phyloP scores from a whole-genome alignment of 2,888 invertebrate genomes.

The Pachycephus smyrnensis region DNA sequence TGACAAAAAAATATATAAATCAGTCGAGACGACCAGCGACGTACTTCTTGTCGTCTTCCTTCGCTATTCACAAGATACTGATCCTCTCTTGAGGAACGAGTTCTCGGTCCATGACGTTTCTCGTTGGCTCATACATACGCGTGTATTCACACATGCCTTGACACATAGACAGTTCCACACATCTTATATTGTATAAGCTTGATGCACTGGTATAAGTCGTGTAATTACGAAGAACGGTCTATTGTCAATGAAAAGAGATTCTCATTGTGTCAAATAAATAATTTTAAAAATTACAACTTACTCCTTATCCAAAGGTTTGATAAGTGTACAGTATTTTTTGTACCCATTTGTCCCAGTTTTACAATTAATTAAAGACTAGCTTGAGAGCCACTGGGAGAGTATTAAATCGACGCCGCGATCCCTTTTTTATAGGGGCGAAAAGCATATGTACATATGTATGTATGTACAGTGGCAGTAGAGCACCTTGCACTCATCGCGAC shows the following conservation, averaged over 20 bases:
- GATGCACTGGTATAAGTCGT: background rate
- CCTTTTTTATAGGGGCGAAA: background rate
- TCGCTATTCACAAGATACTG: background rate
- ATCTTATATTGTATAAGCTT: background rate
- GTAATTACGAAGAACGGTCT: background rate
- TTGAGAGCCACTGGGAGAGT: background rate
- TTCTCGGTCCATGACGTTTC: background rate
- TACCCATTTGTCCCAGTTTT: background rate
- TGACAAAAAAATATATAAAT: background rate
- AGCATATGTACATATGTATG: background rate
- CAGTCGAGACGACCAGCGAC: background rate
- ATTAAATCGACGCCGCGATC: background rate
- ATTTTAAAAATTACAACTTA: background rate
- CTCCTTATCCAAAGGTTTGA: background rate
- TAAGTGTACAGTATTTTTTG: background rate
- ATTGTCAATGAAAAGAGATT: background rate
- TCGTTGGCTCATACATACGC: background rate
- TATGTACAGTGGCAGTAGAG: conserved; percentile 39
- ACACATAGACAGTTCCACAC: background rate
- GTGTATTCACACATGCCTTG: background rate
- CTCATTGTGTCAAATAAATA: background rate
- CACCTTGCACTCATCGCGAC: conserved; percentile 48
- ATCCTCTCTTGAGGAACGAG: background rate
- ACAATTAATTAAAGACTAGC: background rate
- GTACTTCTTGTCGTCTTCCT: background rate